Evolutionary conservation across 64 coral and sea anemone genomes (phyloP).

Genomic region (Porites lutea): DNA sequence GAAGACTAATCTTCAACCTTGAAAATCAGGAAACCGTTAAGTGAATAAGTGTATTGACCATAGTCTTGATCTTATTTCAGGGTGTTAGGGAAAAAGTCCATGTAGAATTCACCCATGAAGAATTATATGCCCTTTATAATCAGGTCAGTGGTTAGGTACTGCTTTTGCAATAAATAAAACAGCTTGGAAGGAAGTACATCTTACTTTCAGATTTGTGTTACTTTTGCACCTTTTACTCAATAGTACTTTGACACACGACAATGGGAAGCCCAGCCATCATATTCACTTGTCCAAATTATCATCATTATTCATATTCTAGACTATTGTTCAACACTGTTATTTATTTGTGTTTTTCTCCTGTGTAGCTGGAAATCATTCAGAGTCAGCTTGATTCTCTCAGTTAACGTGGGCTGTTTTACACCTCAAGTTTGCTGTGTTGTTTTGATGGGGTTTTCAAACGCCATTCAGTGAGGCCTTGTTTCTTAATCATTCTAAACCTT

Average conservation of each 20-base stretch:
- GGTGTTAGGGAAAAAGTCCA: conserved; percentile 78
- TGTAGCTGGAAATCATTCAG: conserved; percentile 93
- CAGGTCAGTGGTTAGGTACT: conserved; percentile 61
- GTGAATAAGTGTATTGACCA: too few species aligned
- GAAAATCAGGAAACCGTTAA: too few species aligned
- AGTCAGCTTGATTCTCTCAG: conserved; percentile 94
- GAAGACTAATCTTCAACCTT: too few species aligned
- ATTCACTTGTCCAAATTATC: too few species aligned
- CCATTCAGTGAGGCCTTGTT: not conserved
- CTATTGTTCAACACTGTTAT: not conserved
- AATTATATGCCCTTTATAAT: conserved; percentile 94
- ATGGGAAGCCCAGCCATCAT: too few species aligned
- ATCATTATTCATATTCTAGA: too few species aligned
- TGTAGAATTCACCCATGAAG: conserved; percentile 97
- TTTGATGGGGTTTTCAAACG: not conserved
- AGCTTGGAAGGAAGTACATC: too few species aligned
- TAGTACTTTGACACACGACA: too few species aligned
- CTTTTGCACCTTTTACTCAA: too few species aligned
- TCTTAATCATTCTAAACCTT: not conserved
- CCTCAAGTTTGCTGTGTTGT: not conserved
- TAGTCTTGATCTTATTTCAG: conserved; percentile 26
- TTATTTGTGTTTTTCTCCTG: conserved; percentile 11
- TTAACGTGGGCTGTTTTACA: not conserved
- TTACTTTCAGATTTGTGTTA: too few species aligned
- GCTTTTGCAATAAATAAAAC: not conserved